phyloP scores from a whole-genome alignment of 2,113 vertebrate species.

The Prunella himalayana region DNA sequence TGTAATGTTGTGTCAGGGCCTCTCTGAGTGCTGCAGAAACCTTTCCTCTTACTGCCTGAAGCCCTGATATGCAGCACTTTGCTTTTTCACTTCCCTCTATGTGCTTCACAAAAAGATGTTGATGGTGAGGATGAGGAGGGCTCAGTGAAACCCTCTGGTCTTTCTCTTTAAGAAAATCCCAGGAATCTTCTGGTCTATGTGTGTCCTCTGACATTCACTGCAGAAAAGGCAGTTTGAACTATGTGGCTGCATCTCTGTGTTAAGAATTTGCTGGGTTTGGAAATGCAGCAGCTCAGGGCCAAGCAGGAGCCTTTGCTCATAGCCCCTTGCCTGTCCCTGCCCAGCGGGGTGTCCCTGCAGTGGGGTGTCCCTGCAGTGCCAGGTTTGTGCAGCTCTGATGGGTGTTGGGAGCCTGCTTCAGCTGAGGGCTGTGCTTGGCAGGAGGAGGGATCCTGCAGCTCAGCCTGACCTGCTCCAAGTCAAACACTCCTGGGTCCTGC shows the following conservation, averaged over 20 bases:
- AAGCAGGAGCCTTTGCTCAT: background rate
- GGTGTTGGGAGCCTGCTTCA: background rate
- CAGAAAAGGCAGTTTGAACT: background rate
- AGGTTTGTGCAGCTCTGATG: background rate
- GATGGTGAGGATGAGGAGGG: background rate
- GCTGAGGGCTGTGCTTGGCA: background rate
- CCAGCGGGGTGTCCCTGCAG: background rate
- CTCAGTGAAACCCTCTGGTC: background rate
- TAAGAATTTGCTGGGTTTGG: background rate
- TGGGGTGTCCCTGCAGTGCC: background rate
- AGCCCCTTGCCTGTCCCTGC: background rate
- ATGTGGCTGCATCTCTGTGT: fast-evolving
- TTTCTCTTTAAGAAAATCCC: background rate
- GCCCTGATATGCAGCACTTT: background rate
- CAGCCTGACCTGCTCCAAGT: background rate
- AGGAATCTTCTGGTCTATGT: fast-evolving
- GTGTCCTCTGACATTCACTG: background rate
- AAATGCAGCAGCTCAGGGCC: background rate
- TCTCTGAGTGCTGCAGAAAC: background rate
- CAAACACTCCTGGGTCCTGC: background rate
- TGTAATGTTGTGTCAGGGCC: fast-evolving
- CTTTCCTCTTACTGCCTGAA: background rate
- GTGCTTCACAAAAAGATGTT: background rate
- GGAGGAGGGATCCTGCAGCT: background rate
- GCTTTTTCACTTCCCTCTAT: background rate